Conservation (phyloP, 2,797 vertebrate genomes). For the Sorex maritimensis region DNA sequence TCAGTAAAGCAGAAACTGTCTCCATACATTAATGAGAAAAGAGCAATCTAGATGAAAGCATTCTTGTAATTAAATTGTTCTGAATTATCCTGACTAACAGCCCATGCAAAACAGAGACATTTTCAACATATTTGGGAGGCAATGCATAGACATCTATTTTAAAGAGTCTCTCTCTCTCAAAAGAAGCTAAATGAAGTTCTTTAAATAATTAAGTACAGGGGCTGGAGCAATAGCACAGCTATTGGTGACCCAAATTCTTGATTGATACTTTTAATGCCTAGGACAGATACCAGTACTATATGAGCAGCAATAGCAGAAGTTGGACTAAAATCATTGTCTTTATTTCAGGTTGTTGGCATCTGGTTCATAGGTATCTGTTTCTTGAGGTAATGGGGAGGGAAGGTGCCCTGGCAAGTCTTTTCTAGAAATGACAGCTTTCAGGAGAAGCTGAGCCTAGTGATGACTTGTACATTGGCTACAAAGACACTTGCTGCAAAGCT, state of each 20-base stretch:
- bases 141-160: background rate
- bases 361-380: background rate
- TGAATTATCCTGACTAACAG: background rate
- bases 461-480: background rate
- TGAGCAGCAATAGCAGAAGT: background rate
- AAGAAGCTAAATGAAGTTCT: background rate
- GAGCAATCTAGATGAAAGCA: constrained; percentile 29
- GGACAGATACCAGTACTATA: background rate
- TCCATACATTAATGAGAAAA: background rate
- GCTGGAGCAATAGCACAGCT: too few relatives aligned
- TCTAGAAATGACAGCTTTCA: background rate
- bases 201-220: background rate
- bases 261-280: background rate
- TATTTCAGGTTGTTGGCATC: background rate
- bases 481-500: background rate
- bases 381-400: background rate
- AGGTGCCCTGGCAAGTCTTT: background rate
- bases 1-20: background rate
- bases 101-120: too few relatives aligned
- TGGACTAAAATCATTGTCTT: background rate
- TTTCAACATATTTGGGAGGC: background rate
- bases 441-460: background rate
- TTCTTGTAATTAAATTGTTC: background rate
- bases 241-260: constrained; percentile 4
- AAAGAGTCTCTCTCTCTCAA: background rate